Evolutionary conservation across 2,797 vertebrate genomes (phyloP), one percentile per base, ranked within the genome.

Genomic region (Pangasius krempfi): DNA sequence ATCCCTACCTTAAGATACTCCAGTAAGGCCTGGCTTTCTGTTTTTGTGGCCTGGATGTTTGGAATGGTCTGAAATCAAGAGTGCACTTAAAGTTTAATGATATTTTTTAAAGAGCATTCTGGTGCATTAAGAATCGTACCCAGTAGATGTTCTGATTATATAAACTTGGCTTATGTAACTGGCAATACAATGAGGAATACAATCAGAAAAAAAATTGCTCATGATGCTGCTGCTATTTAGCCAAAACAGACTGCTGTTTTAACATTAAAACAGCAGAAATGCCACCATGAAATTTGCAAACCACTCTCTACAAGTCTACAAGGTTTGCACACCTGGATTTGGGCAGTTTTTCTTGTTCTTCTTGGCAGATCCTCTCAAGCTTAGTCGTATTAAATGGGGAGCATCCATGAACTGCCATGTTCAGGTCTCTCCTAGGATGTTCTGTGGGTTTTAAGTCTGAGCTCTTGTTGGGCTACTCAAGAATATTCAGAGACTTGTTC

Each of bases 1-100:
- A 84, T 76, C 72, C 81, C 89, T 78, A 58, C 60, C n/a, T 44
- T 52, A 18, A n/a, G 20, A 86, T 50, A 33, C 62, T 16, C 47
- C 30, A 25, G 37, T 58, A 13, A 54, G 52, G 22, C 12, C 30
- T 37, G 44, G 16, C 13, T 64, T 85, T 56, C 22, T 72, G 14
- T 72, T 20, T 79, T 58, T 33, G 40, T 84, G 14, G 18, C 52
- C 27, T 79, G 66, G 56, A 56, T 80, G 62, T 30, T 78, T 66
- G 33, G 30, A 56, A 54, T 27, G 7, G 47, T 79, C 73, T 52
- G 70, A 66, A 86, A 16, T 86, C 73, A 50, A 60, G n/a, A 78
- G 18, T 9, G 0, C 9, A 14, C 44, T 60, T 27, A 22, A 4
- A 60, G 47, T 66, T 10, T 18, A n/a, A 64, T 60, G 37, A 60